Percentiles rank a stretch among this genome's conserved stretches.
These are phyloP conservation scores for Alcedo quadribrachys DNA, from an alignment of 2,797 vertebrate species.

Conservation along the genomic window DNA sequence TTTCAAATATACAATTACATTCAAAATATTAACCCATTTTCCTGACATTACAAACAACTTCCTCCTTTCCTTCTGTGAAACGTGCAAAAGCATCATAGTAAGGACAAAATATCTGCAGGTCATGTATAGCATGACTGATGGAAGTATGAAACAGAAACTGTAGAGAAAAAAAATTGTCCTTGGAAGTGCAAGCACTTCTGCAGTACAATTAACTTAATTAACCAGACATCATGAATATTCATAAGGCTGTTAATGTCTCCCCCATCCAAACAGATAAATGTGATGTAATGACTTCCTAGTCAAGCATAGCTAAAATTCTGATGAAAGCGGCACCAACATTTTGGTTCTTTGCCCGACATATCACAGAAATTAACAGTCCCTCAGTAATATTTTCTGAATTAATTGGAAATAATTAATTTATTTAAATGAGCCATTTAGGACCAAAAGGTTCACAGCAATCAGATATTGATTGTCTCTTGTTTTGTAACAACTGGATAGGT, in stretches of 20 bases:
- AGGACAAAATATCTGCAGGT: constrained; percentile 63
- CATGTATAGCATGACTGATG: constrained; percentile 71
- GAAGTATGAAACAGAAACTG: constrained; percentile 69
- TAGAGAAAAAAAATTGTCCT: constrained; percentile 78
- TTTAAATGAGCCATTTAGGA: constrained; percentile 61
- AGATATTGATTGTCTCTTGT: constrained; percentile 60
- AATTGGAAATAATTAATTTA: constrained; percentile 79
- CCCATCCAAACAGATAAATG: constrained; percentile 90
- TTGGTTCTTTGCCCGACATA: constrained; percentile 85
- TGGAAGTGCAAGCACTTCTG: constrained; percentile 89
- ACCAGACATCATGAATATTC: constrained; percentile 92
- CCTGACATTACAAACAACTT: constrained; percentile 25
- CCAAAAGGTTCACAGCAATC: constrained; percentile 56
- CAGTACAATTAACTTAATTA: constrained; percentile 95
- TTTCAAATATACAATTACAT: background rate
- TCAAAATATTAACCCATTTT: constrained; percentile 42
- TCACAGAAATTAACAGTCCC: constrained; percentile 82
- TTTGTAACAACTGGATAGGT: constrained; percentile 71
- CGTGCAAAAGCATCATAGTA: constrained; percentile 40
- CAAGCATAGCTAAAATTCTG: constrained; percentile 89
- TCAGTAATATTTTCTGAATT: constrained; percentile 80
- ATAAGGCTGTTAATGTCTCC: constrained; percentile 91
- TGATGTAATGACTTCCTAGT: constrained; percentile 90
- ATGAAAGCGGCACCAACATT: constrained; percentile 82
- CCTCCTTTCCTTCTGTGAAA: background rate